phyloP scores from a whole-genome alignment of 2,113 vertebrate species.

The Chaetorhynchus papuensis region DNA sequence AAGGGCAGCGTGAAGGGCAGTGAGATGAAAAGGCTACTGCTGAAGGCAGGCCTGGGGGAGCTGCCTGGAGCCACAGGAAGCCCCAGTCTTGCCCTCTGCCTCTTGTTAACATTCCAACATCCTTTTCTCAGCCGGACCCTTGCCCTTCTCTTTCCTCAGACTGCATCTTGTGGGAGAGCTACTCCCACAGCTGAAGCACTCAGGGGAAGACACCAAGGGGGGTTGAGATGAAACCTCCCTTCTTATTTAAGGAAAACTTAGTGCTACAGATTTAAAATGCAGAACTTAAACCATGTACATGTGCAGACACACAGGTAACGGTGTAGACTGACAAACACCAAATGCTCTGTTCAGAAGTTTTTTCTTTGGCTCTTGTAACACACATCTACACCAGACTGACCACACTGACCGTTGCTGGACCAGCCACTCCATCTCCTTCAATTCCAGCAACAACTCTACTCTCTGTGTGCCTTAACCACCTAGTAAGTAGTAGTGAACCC shows the following conservation, averaged over 20 bases:
- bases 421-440: neutral
- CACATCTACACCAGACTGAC: neutral
- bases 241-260: neutral
- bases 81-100: neutral
- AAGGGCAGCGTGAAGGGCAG: slow-evolving; percentile 61
- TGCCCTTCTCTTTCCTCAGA: neutral
- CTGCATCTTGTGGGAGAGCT: neutral
- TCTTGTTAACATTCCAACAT: neutral
- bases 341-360: neutral
- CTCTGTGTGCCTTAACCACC: neutral
- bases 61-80: neutral
- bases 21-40: neutral
- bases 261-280: neutral
- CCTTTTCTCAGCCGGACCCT: neutral
- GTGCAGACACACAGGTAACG: neutral
- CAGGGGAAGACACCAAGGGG: neutral
- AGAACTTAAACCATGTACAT: neutral
- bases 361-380: neutral
- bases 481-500: neutral
- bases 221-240: neutral
- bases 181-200: neutral
- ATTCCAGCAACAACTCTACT: neutral
- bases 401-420: neutral
- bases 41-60: neutral
- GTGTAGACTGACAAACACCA: neutral